A percentile compares a stretch with the other conserved stretches of the same genome.
phyloP scores from a whole-genome alignment of 53 echinoderm and acorn worm genomes.

The Zoroaster sp. region DNA sequence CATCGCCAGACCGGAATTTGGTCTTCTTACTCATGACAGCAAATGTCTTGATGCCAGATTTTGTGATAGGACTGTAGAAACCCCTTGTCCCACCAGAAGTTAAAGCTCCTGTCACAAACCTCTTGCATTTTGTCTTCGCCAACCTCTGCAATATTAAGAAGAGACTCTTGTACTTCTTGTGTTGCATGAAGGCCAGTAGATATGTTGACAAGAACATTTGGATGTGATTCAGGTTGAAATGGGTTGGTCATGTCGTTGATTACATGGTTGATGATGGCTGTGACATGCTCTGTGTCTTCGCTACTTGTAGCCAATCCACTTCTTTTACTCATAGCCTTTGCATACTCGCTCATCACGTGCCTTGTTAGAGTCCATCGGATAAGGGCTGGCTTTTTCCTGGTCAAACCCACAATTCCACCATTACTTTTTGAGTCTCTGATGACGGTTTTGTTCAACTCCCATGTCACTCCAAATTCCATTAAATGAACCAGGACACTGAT shows the following conservation, averaged over 20 bases:
- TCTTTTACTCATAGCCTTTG: slow-evolving; percentile 23
- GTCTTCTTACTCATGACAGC: slow-evolving; percentile 46
- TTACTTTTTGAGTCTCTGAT: background rate
- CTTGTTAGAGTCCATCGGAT: slow-evolving; percentile 34
- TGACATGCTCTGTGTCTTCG: background rate
- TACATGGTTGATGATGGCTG: background rate
- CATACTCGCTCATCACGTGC: slow-evolving; percentile 17
- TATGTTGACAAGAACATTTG: slow-evolving; percentile 29
- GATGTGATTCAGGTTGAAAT: background rate
- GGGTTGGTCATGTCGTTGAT: slow-evolving; percentile 53
- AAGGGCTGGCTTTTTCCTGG: slow-evolving; percentile 38
- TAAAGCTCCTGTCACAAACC: background rate
- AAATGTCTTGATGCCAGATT: too few species aligned
- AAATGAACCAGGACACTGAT: background rate
- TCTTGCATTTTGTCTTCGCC: background rate
- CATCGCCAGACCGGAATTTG: slow-evolving; percentile 6
- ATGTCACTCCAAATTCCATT: slow-evolving; percentile 12
- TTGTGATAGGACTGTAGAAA: slow-evolving; percentile 58
- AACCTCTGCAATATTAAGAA: background rate
- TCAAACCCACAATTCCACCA: slow-evolving; percentile 44
- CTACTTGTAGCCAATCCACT: background rate
- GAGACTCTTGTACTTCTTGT: background rate
- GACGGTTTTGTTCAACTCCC: background rate
- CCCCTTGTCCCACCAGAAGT: background rate
- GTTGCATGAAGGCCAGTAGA: slow-evolving; percentile 34